Conservation (phyloP, 2,888 invertebrate species). For the Hylaea fasciaria region DNA sequence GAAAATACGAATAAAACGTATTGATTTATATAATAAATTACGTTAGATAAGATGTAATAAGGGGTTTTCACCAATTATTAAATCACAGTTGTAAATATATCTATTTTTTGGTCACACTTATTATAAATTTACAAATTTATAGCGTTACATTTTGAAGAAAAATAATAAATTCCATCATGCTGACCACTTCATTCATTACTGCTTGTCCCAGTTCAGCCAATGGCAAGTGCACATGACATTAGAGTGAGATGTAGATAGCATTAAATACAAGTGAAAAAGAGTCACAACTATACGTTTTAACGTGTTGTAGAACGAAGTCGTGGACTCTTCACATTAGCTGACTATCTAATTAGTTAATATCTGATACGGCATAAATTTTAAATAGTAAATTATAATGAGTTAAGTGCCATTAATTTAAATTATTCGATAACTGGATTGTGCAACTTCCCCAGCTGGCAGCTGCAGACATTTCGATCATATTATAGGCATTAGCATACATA, state of each 20-base stretch:
- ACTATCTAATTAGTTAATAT: not conserved
- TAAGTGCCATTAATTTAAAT: too few species aligned
- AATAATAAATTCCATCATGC: slow-evolving; percentile 24
- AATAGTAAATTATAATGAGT: too few species aligned
- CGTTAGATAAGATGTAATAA: not conserved
- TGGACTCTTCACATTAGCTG: slow-evolving; percentile 35
- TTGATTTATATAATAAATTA: slow-evolving; percentile 1
- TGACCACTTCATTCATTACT: slow-evolving; percentile 5
- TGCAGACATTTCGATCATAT: too few species aligned
- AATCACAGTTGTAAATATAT: slow-evolving; percentile 10
- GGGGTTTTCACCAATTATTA: slow-evolving; percentile 4
- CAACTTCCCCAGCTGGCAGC: too few species aligned
- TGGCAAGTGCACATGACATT: slow-evolving; percentile 70
- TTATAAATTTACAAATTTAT: too few species aligned
- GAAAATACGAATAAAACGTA: slow-evolving; percentile 53
- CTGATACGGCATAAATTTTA: not conserved
- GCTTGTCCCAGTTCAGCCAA: slow-evolving; percentile 54
- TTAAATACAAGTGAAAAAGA: slow-evolving; percentile 41
- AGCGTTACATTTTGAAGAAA: slow-evolving; percentile 1
- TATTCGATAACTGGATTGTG: too few species aligned
- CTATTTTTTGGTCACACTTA: not conserved
- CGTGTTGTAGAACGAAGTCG: slow-evolving; percentile 36
- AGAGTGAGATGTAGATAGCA: slow-evolving; percentile 60
- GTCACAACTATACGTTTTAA: slow-evolving; percentile 37
- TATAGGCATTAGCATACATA: too few species aligned